Base-by-base conservation (phyloP, 2,797 vertebrate species). In the Darevskia mixta region DNA sequence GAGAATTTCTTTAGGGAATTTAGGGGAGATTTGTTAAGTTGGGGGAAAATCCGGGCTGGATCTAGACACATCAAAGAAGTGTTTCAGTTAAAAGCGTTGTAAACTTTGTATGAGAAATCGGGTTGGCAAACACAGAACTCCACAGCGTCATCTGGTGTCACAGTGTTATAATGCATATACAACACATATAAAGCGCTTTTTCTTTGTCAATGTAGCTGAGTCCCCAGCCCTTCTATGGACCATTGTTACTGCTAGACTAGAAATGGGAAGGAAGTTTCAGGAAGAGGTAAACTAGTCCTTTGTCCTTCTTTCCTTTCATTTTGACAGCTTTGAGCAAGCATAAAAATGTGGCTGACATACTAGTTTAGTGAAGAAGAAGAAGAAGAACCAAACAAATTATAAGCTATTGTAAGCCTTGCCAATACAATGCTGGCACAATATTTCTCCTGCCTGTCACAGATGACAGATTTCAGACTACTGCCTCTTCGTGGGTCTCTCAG, bases 331-430 rank as follows among this genome's bases (percentile, higher is more conserved):
- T 91, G 49, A 35, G 13, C 45, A 61, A 43, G 69, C 29, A 35
- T 29, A 11, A 41, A 72, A 4, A 25, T 88, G 15, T 71, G 8
- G 77, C 87, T 72, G 3, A 38, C 78, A 27, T 43, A 73, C 25
- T 81, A 61, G 45, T 2, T 86, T 81, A 81, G 83, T 32, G 32
- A 83, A n/a, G 20, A 64, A 38, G 8, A 3, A 25, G 15, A 7
- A 41, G 38, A n/a, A 58, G 20, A 64, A 38, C 5, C 58, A 38
- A 72, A 71, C 87, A 75, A 85, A 88, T 89, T 55, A 81, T 64
- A 20, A 32, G 11, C 29, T 69, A 11, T 20, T 58, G 76, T 66
- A 15, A n/a, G 71, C 32, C 32, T 76, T 88, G 23, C 55, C n/a
- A 78, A 45, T 61, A 83, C 17, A 55, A 9, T 29, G 66, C 66